Evolutionary conservation across 2,888 invertebrate species (phyloP).

Genomic region (Archips crataeganus): DNA sequence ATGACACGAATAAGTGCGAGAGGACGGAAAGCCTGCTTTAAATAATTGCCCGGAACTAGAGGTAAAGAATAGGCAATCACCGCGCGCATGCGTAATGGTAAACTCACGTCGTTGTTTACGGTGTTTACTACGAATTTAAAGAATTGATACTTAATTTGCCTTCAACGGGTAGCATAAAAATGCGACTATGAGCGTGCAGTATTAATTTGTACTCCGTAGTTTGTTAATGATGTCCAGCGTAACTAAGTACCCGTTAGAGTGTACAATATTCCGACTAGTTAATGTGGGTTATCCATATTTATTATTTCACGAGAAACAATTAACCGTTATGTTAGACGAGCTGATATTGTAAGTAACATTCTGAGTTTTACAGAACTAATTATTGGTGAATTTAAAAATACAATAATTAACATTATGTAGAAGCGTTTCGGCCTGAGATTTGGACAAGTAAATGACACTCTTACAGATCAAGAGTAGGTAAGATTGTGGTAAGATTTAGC

Average conservation of each 20-base stretch:
- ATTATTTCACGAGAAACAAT: slow-evolving; percentile 29
- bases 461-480: no score
- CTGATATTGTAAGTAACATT: background rate
- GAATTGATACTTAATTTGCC: slow-evolving; percentile 5
- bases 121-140: slow-evolving; percentile 1
- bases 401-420: no score
- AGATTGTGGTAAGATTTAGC: no score
- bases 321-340: background rate
- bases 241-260: background rate
- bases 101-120: background rate
- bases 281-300: background rate
- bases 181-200: slow-evolving; percentile 3
- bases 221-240: slow-evolving; percentile 10
- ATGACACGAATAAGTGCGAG: slow-evolving; percentile 12
- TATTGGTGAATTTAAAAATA: background rate
- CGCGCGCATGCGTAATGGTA: slow-evolving; percentile 10
- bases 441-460: no score
- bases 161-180: slow-evolving; percentile 11
- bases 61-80: slow-evolving; percentile 15
- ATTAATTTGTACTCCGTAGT: slow-evolving; percentile 3
- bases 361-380: background rate
- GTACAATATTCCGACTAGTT: background rate
- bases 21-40: slow-evolving; percentile 33
- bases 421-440: no score
- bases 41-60: slow-evolving; percentile 38